A percentile compares a stretch with the other conserved stretches of the same genome.
phyloP scores from a whole-genome alignment of 2,113 vertebrate genomes.

The Geococcyx californianus region DNA sequence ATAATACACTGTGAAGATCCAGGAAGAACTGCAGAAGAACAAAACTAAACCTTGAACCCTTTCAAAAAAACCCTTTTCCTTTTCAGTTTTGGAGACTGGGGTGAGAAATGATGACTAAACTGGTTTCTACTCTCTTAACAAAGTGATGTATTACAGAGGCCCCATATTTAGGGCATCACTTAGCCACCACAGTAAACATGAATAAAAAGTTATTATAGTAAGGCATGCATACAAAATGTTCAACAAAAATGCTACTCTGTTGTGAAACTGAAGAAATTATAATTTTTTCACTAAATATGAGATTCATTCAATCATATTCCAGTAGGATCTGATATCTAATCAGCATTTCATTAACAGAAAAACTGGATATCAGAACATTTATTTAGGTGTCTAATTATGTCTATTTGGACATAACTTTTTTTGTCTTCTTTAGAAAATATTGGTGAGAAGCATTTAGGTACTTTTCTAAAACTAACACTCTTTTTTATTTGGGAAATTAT shows the following conservation, averaged over 20 bases:
- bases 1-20: not conserved
- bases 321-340: not conserved
- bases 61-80: fast-evolving
- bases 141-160: not conserved
- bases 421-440: not conserved
- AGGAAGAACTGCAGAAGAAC: not conserved
- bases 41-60: not conserved
- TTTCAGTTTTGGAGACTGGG: not conserved
- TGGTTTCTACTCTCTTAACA: not conserved
- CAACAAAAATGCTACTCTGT: not conserved
- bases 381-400: not conserved
- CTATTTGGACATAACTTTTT: not conserved
- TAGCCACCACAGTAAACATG: not conserved
- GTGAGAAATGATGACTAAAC: not conserved
- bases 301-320: not conserved
- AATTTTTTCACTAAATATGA: not conserved
- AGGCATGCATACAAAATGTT: not conserved
- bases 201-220: not conserved
- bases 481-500: not conserved
- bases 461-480: not conserved
- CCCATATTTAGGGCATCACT: not conserved
- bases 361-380: not conserved
- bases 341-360: not conserved
- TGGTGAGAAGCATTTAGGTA: not conserved
- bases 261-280: not conserved